Conservation (phyloP, 1,140 invertebrate species). For the Tyrophagus putrescentiae region DNA sequence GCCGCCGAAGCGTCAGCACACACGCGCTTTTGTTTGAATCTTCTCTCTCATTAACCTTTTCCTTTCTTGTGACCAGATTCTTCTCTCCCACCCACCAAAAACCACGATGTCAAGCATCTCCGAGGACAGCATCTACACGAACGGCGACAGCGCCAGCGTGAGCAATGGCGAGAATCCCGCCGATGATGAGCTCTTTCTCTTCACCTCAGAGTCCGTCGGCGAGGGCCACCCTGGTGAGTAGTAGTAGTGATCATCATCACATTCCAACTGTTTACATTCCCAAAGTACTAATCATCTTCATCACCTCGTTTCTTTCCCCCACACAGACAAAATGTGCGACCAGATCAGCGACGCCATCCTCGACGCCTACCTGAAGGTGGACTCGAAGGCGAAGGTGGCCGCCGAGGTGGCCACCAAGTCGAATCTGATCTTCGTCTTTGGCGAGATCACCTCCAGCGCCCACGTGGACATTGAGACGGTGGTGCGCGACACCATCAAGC, state of each 20-base stretch:
- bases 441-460: conserved; percentile 52
- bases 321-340: conserved; percentile 44
- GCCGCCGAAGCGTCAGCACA: too few relatives aligned
- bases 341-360: conserved; percentile 46
- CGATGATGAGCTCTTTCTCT: conserved; percentile 36
- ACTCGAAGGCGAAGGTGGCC: conserved; percentile 44
- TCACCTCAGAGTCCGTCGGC: conserved; percentile 46
- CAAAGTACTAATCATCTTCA: not conserved
- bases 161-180: not conserved
- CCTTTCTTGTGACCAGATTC: not conserved
- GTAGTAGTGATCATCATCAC: too few relatives aligned
- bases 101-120: conserved; percentile 10
- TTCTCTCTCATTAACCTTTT: not conserved
- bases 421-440: conserved; percentile 46
- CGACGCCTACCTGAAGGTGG: conserved; percentile 42
- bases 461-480: conserved; percentile 88
- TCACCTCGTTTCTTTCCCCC: not conserved
- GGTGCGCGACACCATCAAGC: conserved; percentile 82
- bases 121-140: conserved; percentile 11
- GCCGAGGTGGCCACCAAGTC: conserved; percentile 37
- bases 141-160: not conserved
- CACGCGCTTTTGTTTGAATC: not conserved
- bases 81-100: not conserved
- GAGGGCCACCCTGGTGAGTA: conserved; percentile 44
- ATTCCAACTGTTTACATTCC: not conserved